These are phyloP conservation scores for Imbricaverruca yamaguchii DNA, from an alignment of 2,888 invertebrate species.

Conservation along the genomic window DNA sequence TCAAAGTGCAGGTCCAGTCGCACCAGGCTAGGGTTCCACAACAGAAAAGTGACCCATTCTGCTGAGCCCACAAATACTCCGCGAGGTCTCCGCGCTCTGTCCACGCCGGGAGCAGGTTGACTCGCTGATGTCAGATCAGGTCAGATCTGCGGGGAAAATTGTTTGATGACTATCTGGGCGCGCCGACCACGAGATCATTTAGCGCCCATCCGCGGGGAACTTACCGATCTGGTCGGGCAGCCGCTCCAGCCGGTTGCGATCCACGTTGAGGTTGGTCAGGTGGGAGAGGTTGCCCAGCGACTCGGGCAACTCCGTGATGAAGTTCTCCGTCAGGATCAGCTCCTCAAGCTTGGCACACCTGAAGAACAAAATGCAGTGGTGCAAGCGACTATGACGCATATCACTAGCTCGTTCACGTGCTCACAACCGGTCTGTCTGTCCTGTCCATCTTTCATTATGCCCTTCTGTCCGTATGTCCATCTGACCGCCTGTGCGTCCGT, in stretches of 20 bases:
- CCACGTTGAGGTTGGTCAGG: conserved; percentile 92
- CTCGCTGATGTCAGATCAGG: neutral
- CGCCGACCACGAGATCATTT: too few relatives aligned
- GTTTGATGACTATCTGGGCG: too few relatives aligned
- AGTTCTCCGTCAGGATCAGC: conserved; percentile 94
- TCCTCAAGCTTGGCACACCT: conserved; percentile 91
- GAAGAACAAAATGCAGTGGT: conserved; percentile 36
- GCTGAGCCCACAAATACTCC: too few relatives aligned
- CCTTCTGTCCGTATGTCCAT: too few relatives aligned
- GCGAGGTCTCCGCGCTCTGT: neutral
- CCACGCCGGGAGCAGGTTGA: neutral
- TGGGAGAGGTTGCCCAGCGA: conserved; percentile 85
- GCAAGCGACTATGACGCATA: too few relatives aligned
- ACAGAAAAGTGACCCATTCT: too few relatives aligned
- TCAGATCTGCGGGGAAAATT: neutral
- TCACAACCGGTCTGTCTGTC: too few relatives aligned
- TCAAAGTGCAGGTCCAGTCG: too few relatives aligned
- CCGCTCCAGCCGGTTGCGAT: conserved; percentile 84
- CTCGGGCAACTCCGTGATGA: conserved; percentile 80
- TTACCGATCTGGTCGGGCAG: conserved; percentile 80
- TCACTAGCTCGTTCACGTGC: too few relatives aligned
- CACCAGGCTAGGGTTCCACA: too few relatives aligned
- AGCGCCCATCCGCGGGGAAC: neutral
- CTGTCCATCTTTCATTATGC: too few relatives aligned
- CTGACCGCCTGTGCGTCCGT: too few relatives aligned